Percentiles rank a stretch among this genome's conserved stretches.
Evolutionary conservation across 2,113 vertebrate species (phyloP).

Genomic region (Eclectus roratus): DNA sequence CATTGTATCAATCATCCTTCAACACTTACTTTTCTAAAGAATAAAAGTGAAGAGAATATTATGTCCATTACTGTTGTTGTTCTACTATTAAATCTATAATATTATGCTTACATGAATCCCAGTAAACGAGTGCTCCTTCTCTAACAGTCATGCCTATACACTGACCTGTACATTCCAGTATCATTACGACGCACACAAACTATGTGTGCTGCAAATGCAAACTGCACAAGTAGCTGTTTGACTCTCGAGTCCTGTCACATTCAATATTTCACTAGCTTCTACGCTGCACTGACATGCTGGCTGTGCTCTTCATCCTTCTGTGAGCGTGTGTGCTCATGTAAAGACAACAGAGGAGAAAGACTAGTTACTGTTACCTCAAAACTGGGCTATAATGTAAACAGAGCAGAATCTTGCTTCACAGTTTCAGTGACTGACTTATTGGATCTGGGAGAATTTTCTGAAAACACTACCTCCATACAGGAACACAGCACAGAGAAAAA

Average conservation of each 20-base stretch:
- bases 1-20: background rate
- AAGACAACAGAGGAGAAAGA: background rate
- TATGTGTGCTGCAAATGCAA: background rate
- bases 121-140: background rate
- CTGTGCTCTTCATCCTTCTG: background rate
- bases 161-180: background rate
- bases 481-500: background rate
- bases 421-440: background rate
- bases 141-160: background rate
- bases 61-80: background rate
- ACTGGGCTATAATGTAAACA: background rate
- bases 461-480: background rate
- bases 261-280: background rate
- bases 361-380: background rate
- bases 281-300: background rate
- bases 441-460: background rate
- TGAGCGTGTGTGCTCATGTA: rapidly evolving
- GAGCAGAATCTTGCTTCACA: rapidly evolving
- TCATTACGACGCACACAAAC: background rate
- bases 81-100: background rate
- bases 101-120: background rate
- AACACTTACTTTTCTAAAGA: background rate
- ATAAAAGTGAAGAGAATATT: background rate
- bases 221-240: background rate
- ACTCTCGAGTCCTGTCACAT: background rate